phyloP scores from a whole-genome alignment of 1,140 invertebrate genomes.

The Berghia stephanieae region DNA sequence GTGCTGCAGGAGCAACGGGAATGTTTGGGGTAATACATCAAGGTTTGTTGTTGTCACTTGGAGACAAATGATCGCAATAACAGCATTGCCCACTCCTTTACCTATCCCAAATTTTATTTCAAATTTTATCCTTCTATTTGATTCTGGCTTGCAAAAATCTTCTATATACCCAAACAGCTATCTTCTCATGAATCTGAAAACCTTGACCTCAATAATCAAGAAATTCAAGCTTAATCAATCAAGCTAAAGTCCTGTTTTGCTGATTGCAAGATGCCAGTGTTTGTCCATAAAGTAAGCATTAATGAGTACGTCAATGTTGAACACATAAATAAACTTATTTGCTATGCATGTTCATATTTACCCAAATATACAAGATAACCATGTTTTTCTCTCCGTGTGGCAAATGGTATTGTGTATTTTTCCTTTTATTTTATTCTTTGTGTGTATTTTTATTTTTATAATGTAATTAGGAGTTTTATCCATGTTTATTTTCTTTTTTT shows the following conservation, averaged over 20 bases:
- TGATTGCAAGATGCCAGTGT: no score
- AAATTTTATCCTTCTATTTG: neutral
- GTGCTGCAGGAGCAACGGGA: constrained; percentile 31
- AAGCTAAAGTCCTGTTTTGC: no score
- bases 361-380: constrained; percentile 42
- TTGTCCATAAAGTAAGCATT: neutral
- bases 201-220: no score
- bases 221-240: no score
- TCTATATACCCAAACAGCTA: no score
- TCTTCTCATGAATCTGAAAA: no score
- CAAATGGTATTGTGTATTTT: constrained; percentile 47
- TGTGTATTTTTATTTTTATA: neutral
- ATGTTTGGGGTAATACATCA: constrained; percentile 21
- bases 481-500: neutral
- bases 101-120: neutral
- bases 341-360: constrained; percentile 43
- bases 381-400: constrained; percentile 47
- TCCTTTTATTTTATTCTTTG: constrained; percentile 37
- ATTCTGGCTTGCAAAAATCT: no score
- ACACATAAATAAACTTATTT: constrained; percentile 46
- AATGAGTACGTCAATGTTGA: constrained; percentile 37
- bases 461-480: neutral
- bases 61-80: neutral
- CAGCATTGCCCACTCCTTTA: neutral
- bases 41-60: constrained; percentile 25